phyloP scores from a whole-genome alignment of 2,888 invertebrate species.

The Eulithis prunata region DNA sequence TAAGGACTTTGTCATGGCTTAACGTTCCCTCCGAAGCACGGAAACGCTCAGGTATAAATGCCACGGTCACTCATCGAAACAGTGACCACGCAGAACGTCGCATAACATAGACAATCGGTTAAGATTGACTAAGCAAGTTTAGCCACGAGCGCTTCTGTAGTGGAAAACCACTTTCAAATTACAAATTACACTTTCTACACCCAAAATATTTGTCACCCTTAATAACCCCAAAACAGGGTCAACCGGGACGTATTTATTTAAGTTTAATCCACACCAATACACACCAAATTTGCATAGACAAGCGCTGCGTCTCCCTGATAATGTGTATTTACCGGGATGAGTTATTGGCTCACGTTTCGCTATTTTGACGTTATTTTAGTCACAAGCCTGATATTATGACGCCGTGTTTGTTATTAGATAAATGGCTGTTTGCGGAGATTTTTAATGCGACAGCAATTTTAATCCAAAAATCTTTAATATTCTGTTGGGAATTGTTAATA shows the following conservation, averaged over 20 bases:
- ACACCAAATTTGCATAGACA: conserved; percentile 70
- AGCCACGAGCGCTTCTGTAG: too few relatives aligned
- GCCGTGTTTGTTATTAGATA: conserved; percentile 15
- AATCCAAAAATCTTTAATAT: not conserved
- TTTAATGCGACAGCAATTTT: conserved; percentile 7
- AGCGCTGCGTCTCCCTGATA: conserved; percentile 68
- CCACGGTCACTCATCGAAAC: too few relatives aligned
- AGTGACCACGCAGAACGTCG: too few relatives aligned
- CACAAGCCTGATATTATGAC: conserved; percentile 15
- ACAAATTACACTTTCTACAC: not conserved
- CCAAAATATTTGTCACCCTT: conserved; percentile 21
- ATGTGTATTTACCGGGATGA: conserved; percentile 71
- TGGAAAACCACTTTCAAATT: not conserved
- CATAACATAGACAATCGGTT: too few relatives aligned
- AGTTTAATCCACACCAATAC: conserved; percentile 65
- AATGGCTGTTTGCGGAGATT: conserved; percentile 9
- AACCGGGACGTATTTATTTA: conserved; percentile 70
- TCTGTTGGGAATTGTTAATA: too few relatives aligned
- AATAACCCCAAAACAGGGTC: conserved; percentile 38
- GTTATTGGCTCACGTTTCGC: conserved; percentile 54
- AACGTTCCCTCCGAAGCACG: too few relatives aligned
- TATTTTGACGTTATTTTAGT: conserved; percentile 21
- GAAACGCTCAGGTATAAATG: too few relatives aligned
- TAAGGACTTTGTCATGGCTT: too few relatives aligned
- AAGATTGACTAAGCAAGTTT: too few relatives aligned